phyloP scores from a whole-genome alignment of 2,888 invertebrate species.

The Amphiduros pacificus region DNA sequence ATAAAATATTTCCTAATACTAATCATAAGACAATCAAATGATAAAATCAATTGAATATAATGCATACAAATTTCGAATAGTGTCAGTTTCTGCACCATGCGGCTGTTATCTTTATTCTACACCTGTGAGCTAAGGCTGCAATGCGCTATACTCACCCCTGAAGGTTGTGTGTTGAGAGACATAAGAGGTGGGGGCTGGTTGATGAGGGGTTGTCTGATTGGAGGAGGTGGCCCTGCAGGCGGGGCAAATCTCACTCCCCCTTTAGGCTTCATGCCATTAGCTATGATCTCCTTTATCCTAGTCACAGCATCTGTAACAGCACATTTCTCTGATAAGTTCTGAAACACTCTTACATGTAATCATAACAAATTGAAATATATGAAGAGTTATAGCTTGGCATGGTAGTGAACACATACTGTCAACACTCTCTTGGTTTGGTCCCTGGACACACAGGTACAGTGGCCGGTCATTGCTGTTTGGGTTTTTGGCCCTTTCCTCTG shows the following conservation, averaged over 20 bases:
- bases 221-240: constrained; percentile 26
- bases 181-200: constrained; percentile 59
- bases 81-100: too few species aligned
- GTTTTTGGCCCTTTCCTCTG: constrained; percentile 62
- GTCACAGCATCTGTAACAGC: constrained; percentile 62
- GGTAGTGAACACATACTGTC: constrained; percentile 58
- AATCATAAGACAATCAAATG: too few species aligned
- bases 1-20: too few species aligned
- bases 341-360: not conserved
- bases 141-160: constrained; percentile 37
- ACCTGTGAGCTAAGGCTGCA: too few species aligned
- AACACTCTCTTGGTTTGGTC: constrained; percentile 63
- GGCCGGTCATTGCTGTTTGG: constrained; percentile 61
- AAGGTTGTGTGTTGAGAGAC: constrained; percentile 58
- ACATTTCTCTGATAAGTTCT: not conserved
- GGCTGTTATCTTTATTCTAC: too few species aligned
- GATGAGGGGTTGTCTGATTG: constrained; percentile 6
- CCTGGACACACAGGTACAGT: constrained; percentile 66
- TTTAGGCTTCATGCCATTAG: constrained; percentile 19
- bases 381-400: too few species aligned
- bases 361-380: not conserved
- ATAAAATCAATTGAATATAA: too few species aligned
- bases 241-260: constrained; percentile 23
- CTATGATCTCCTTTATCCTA: constrained; percentile 64
- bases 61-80: too few species aligned